These are phyloP conservation scores for Hycleus phaleratus DNA, from an alignment of 1,140 invertebrate species.

Conservation along the genomic window DNA sequence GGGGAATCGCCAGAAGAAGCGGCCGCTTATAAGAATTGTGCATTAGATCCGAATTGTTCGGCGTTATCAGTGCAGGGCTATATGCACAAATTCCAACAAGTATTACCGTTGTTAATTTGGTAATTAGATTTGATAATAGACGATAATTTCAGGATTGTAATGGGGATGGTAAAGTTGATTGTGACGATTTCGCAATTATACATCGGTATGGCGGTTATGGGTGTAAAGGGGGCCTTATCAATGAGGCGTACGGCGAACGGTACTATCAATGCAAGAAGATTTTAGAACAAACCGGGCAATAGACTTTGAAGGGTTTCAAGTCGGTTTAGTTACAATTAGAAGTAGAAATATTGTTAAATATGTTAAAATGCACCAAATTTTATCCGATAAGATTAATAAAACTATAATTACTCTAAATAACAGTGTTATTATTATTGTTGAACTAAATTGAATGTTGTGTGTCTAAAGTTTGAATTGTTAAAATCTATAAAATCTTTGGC, in stretches of 20 bases:
- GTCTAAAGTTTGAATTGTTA: too few relatives aligned
- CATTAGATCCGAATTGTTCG: slow-evolving; percentile 66
- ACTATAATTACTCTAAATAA: too few relatives aligned
- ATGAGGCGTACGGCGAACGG: slow-evolving; percentile 45
- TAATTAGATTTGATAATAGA: too few relatives aligned
- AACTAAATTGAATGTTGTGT: too few relatives aligned
- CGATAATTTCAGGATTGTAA: slow-evolving; percentile 64
- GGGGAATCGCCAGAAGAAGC: slow-evolving; percentile 43
- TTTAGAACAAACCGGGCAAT: slow-evolving; percentile 27
- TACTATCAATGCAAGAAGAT: slow-evolving; percentile 49
- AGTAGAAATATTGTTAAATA: too few relatives aligned
- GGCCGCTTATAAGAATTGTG: slow-evolving; percentile 61
- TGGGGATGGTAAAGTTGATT: slow-evolving; percentile 64
- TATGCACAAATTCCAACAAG: slow-evolving; percentile 69
- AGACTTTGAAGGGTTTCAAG: too few relatives aligned
- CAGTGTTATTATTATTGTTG: too few relatives aligned
- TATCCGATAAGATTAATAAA: too few relatives aligned
- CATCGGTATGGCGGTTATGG: slow-evolving; percentile 71
- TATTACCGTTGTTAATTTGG: slow-evolving; percentile 33
- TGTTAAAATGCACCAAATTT: too few relatives aligned
- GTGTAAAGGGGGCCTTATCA: slow-evolving; percentile 48
- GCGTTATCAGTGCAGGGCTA: slow-evolving; percentile 66
- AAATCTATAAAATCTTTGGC: too few relatives aligned
- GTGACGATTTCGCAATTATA: slow-evolving; percentile 74
- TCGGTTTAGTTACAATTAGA: too few relatives aligned